Evolutionary conservation across 2,888 invertebrate species (phyloP), one percentile per base, ranked within the genome.

Genomic region (Polymixis flavicincta): DNA sequence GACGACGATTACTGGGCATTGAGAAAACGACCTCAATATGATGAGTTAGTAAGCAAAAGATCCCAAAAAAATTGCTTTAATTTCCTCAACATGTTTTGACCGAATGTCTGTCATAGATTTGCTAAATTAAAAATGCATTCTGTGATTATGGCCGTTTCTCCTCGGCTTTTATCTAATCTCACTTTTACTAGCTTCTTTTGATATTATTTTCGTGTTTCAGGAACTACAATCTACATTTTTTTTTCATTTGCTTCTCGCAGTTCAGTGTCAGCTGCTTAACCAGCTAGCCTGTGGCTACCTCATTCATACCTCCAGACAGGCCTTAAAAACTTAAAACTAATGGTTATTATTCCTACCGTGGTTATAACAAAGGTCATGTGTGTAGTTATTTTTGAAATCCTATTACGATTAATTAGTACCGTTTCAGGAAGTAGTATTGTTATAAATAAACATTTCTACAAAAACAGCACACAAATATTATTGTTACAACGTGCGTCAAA

Each of bases 1-100:
- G 78, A 70, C 75, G 45, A 66, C 75, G 37, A 80, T 78, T 80
- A 73, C 72, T 74, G 70, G 42, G 52, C 66, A 52, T 77, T 76
- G 80, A 80, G 85, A 89, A 85, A 89, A 79, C 82, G 85, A 80
- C 89, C 88, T 88, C 76, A 82, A 88, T 86, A 64, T 65, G 70
- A 74, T 73, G 75, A 81, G 70, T 74, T 75, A 77, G 72, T 74
- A 48, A 55, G 65, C 64, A 76, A 77, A 83, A 85, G 69, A 63
- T 76, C 13, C 50, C 65, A 83, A 81, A 76, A 76, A 64, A 57
- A 73, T 59, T 17, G 48, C 9, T 74, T 69, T 14, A 65, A 59
- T 74, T 55, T 42, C 48, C 32, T 65, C 74, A 65, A 69, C 79
- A 87, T 66, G 60, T 84, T 79, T 61, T 74, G 65, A 65, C 69